A percentile compares a stretch with the other conserved stretches of the same genome.
Evolutionary conservation across 2,888 invertebrate genomes (phyloP).

Genomic region (Himalopsyche anomala): DNA sequence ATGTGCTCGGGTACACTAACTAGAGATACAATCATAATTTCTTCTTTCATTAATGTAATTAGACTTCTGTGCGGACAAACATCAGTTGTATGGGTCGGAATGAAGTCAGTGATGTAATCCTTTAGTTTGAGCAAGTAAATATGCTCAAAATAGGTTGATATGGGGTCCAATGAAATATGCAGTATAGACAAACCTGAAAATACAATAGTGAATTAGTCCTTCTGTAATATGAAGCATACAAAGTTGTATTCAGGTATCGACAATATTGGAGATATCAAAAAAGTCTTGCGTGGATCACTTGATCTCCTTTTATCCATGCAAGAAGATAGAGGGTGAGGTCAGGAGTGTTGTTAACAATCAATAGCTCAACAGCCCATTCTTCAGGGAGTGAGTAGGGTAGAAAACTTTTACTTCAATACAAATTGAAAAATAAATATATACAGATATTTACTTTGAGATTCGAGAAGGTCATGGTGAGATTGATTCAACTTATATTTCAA

Average conservation of each 20-base stretch:
- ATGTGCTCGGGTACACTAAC: slow-evolving; percentile 55
- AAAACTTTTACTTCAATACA: too few species aligned
- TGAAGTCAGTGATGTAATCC: slow-evolving; percentile 77
- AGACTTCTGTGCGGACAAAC: not conserved
- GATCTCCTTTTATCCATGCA: too few species aligned
- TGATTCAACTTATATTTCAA: too few species aligned
- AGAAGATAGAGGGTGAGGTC: not conserved
- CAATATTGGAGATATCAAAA: not conserved
- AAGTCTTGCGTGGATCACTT: not conserved
- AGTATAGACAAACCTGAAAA: slow-evolving; percentile 78
- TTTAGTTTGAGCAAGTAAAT: slow-evolving; percentile 78
- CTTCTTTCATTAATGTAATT: not conserved
- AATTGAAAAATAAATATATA: too few species aligned
- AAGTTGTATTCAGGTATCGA: not conserved
- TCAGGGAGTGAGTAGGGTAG: too few species aligned
- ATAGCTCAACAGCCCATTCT: too few species aligned
- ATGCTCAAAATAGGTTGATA: slow-evolving; percentile 87
- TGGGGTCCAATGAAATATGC: slow-evolving; percentile 78
- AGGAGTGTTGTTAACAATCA: too few species aligned
- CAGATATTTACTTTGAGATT: too few species aligned
- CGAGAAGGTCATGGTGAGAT: too few species aligned
- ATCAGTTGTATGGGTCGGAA: slow-evolving; percentile 64
- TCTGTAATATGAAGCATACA: not conserved
- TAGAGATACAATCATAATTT: not conserved
- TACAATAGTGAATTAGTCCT: not conserved